Conservation (phyloP, 2,797 vertebrate species). For the Cichlasoma orientale region DNA sequence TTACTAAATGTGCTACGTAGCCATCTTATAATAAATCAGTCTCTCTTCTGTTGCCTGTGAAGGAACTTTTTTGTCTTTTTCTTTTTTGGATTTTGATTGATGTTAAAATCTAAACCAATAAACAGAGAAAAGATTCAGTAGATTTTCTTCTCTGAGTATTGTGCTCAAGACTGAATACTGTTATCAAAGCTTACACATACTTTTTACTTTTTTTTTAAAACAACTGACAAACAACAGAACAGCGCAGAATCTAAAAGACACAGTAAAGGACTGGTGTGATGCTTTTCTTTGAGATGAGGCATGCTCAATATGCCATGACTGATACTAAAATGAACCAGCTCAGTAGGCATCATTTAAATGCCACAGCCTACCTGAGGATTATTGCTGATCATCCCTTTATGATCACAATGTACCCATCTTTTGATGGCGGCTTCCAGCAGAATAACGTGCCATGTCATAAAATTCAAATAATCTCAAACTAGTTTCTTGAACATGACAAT, state of each 20-base stretch:
- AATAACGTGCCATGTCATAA: fast-evolving
- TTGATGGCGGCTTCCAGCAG: background rate
- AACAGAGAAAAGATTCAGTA: slow-evolving; percentile 28
- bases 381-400: background rate
- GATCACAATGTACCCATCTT: background rate
- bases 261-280: background rate
- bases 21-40: slow-evolving; percentile 12
- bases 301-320: slow-evolving; percentile 18
- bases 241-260: background rate
- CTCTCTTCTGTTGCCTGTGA: slow-evolving; percentile 22
- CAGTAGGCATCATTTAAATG: slow-evolving; percentile 8
- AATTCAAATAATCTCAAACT: background rate
- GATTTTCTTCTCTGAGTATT: slow-evolving; percentile 26
- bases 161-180: background rate
- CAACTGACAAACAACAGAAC: slow-evolving; percentile 1
- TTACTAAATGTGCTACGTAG: slow-evolving; percentile 4
- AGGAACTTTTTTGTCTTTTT: slow-evolving; percentile 7
- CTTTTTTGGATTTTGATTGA: slow-evolving; percentile 27
- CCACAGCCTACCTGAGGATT: background rate
- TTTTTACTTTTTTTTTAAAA: slow-evolving; percentile 20
- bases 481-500: too few species aligned
- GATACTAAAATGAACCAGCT: slow-evolving; percentile 28
- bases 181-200: slow-evolving; percentile 21
- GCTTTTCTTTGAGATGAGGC: background rate
- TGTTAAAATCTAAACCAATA: slow-evolving; percentile 28